phyloP scores from a whole-genome alignment of 1,140 invertebrate species.

The Lucilia cuprina region DNA sequence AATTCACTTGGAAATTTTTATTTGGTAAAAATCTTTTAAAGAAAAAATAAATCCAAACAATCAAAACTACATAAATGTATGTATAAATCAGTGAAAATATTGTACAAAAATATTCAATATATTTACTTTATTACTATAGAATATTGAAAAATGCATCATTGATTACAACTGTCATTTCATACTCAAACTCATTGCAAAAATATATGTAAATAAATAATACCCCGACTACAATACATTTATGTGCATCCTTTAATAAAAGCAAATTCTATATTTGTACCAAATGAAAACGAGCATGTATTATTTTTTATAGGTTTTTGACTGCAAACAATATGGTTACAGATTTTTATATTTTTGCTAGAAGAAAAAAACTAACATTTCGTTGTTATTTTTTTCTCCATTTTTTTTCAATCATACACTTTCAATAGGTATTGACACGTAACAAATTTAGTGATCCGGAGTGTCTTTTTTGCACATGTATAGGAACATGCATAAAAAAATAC shows the following conservation, averaged over 20 bases:
- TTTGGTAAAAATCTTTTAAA: neutral
- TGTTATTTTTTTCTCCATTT: neutral
- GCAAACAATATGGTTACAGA: neutral
- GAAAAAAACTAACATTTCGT: neutral
- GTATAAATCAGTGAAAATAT: too few species aligned
- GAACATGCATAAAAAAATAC: neutral
- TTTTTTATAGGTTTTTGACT: neutral
- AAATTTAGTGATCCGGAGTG: slow-evolving; percentile 29
- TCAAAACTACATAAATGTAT: too few species aligned
- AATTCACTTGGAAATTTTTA: neutral
- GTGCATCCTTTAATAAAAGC: too few species aligned
- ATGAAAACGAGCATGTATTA: neutral
- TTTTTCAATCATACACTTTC: slow-evolving; percentile 22
- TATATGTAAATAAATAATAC: neutral
- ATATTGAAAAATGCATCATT: slow-evolving; percentile 15
- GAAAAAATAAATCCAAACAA: too few species aligned
- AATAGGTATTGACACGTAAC: slow-evolving; percentile 35
- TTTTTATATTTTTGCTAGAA: neutral
- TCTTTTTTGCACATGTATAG: slow-evolving; percentile 14
- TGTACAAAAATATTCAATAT: neutral
- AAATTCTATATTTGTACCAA: too few species aligned
- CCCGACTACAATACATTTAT: neutral
- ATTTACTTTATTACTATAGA: neutral
- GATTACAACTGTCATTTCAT: neutral
- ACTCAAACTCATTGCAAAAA: neutral